Conservation (phyloP, 2,113 vertebrate genomes). For the Daubentonia madagascariensis region DNA sequence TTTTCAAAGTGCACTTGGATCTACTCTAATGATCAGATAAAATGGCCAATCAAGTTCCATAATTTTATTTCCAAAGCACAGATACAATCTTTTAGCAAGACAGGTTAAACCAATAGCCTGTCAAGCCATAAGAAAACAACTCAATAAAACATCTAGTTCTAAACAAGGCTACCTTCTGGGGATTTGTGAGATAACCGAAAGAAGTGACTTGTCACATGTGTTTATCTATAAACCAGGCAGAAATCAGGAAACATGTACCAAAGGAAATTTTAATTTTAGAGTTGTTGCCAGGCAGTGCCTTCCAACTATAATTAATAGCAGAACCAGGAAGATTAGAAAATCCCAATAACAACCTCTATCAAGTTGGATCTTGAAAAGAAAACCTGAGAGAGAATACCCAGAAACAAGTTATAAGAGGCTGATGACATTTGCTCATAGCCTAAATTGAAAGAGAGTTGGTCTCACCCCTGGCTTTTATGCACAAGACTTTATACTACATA, state of each 20-base stretch:
- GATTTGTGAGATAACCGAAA: neutral
- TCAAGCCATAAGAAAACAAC: neutral
- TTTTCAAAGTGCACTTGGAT: neutral
- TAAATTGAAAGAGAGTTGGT: neutral
- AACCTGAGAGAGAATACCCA: neutral
- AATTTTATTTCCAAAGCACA: constrained; percentile 36
- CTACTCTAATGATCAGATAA: neutral
- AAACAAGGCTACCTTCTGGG: constrained; percentile 16
- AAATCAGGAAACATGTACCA: neutral
- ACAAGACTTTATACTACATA: neutral
- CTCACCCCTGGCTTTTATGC: neutral
- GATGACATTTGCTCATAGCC: neutral
- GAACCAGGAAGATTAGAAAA: constrained; percentile 40
- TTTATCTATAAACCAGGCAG: neutral
- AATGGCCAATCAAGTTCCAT: neutral
- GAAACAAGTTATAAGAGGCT: neutral
- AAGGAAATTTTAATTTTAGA: constrained; percentile 36
- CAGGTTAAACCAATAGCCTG: neutral
- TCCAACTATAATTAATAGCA: neutral
- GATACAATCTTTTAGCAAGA: constrained; percentile 12
- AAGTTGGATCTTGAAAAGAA: neutral
- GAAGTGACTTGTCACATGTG: neutral
- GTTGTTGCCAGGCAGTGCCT: neutral
- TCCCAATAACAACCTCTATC: neutral
- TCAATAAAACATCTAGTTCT: neutral